Evolutionary conservation across 1,140 invertebrate species (phyloP).

Genomic region (Eueides isabella): DNA sequence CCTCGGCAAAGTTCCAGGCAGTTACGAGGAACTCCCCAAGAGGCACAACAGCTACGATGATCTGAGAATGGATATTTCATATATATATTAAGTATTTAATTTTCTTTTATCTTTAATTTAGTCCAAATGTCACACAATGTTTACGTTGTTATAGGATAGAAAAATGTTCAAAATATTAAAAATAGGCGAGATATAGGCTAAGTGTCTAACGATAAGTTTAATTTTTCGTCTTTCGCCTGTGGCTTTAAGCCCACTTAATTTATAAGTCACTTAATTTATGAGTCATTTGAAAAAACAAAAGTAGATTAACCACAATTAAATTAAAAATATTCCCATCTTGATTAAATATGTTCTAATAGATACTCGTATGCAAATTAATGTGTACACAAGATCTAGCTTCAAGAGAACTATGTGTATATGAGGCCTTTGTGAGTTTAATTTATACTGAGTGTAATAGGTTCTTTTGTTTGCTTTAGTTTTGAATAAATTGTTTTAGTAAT

Average conservation of each 20-base stretch:
- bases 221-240: too few species aligned
- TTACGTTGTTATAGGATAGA: too few species aligned
- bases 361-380: constrained; percentile 3
- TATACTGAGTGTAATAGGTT: constrained; percentile 9
- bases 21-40: constrained; percentile 87
- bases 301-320: background rate
- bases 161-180: too few species aligned
- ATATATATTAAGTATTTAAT: too few species aligned
- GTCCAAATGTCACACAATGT: too few species aligned
- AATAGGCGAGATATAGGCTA: too few species aligned
- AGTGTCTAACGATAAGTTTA: too few species aligned
- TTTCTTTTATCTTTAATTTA: too few species aligned
- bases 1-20: constrained; percentile 89
- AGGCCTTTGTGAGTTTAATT: constrained; percentile 5
- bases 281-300: background rate
- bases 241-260: too few species aligned
- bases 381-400: constrained; percentile 2
- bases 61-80: constrained; percentile 71
- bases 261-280: too few species aligned
- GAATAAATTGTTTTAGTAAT: constrained; percentile 3
- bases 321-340: background rate
- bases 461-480: constrained; percentile 19
- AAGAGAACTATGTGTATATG: constrained; percentile 8
- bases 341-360: background rate
- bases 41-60: constrained; percentile 90